Conservation (phyloP, 2,113 vertebrate species). For the Serinus canaria region DNA sequence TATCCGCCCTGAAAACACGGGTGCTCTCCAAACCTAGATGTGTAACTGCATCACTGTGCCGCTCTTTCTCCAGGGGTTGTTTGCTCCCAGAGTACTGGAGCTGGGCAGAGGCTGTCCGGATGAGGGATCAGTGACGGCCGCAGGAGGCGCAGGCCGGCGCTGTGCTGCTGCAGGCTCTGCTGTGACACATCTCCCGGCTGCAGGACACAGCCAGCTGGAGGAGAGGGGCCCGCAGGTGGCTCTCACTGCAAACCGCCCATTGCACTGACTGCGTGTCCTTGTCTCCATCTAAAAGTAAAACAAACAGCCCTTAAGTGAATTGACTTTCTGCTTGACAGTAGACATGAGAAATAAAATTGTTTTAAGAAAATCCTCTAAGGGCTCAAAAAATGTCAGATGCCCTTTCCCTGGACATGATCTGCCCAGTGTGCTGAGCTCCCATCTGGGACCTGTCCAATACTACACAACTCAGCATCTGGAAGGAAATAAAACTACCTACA, state of each 20-base stretch:
- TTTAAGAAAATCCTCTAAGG: not conserved
- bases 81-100: not conserved
- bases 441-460: not conserved
- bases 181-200: not conserved
- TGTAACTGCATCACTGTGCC: not conserved
- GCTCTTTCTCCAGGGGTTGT: not conserved
- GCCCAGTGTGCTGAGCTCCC: not conserved
- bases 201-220: not conserved
- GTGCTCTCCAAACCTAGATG: not conserved
- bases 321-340: not conserved
- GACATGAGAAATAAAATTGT: not conserved
- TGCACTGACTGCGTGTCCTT: not conserved
- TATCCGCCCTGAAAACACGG: not conserved
- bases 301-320: not conserved
- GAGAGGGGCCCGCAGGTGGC: not conserved
- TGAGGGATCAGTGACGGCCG: rapidly evolving
- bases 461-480: not conserved
- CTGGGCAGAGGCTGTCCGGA: not conserved
- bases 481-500: not conserved
- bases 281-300: not conserved
- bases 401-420: not conserved
- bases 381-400: not conserved
- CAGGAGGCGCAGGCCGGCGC: rapidly evolving
- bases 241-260: rapidly evolving
- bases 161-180: rapidly evolving